phyloP scores from a whole-genome alignment of 2,113 vertebrate genomes.

The Nesospiza acunhae region DNA sequence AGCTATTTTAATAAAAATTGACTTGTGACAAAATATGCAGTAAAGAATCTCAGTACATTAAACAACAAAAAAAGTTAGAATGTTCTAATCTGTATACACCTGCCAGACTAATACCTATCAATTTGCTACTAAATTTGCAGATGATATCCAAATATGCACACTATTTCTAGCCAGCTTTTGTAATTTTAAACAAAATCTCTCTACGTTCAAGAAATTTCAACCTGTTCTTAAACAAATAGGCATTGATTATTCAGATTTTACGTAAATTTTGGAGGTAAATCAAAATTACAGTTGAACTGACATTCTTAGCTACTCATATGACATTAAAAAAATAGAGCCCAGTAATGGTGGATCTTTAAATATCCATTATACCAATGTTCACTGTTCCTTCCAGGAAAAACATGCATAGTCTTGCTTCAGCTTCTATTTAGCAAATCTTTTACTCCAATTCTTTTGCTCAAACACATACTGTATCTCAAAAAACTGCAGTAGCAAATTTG shows the following conservation, averaged over 20 bases:
- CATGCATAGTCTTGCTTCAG: not conserved
- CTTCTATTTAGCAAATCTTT: not conserved
- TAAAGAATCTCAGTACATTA: not conserved
- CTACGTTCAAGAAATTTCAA: not conserved
- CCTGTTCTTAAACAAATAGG: not conserved
- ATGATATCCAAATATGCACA: not conserved
- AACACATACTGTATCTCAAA: not conserved
- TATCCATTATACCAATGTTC: not conserved
- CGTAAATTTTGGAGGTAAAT: not conserved
- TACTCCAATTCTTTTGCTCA: not conserved
- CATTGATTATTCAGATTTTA: not conserved
- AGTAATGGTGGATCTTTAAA: not conserved
- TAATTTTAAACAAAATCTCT: not conserved
- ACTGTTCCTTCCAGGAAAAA: not conserved
- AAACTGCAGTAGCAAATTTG: not conserved
- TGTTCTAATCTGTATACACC: not conserved
- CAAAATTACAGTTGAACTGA: not conserved
- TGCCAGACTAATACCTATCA: not conserved
- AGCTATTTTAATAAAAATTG: not conserved
- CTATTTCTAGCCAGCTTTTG: not conserved
- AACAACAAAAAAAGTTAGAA: not conserved
- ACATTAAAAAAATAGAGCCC: not conserved
- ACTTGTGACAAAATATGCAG: rapidly evolving
- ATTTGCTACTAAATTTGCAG: not conserved
- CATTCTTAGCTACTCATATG: not conserved